Percentiles rank a stretch among this genome's conserved stretches.
Conservation (phyloP, 2,888 invertebrate genomes). For the Eucera pruinosa region DNA sequence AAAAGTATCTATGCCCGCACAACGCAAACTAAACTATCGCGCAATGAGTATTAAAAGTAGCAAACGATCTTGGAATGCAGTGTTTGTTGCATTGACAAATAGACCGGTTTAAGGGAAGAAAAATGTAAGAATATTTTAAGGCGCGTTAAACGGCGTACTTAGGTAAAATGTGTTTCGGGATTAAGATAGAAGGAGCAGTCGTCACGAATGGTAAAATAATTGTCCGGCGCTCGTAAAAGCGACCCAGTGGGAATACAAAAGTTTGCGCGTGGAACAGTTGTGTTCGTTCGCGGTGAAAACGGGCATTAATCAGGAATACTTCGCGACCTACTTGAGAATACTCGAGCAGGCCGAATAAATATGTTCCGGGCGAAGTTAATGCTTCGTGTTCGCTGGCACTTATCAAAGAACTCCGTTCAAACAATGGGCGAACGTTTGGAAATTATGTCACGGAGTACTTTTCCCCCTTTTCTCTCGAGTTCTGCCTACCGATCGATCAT, state of each 20-base stretch:
- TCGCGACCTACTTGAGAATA: slow-evolving; percentile 60
- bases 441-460: slow-evolving; percentile 59
- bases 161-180: slow-evolving; percentile 52
- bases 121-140: slow-evolving; percentile 16
- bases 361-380: slow-evolving; percentile 27
- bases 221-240: slow-evolving; percentile 43
- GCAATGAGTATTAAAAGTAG: neutral
- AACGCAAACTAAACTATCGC: neutral
- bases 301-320: slow-evolving; percentile 65
- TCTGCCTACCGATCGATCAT: slow-evolving; percentile 50
- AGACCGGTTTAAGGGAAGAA: slow-evolving; percentile 6
- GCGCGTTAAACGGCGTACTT: slow-evolving; percentile 23
- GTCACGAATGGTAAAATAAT: slow-evolving; percentile 58
- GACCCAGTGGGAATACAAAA: slow-evolving; percentile 47
- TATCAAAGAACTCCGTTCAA: slow-evolving; percentile 39
- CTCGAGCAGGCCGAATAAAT: slow-evolving; percentile 46
- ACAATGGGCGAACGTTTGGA: slow-evolving; percentile 48
- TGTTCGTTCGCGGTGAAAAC: slow-evolving; percentile 46
- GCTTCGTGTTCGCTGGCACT: slow-evolving; percentile 12
- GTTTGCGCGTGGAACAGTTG: slow-evolving; percentile 53
- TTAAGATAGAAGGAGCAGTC: slow-evolving; percentile 39
- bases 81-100: slow-evolving; percentile 4
- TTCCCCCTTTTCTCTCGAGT: slow-evolving; percentile 10
- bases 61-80: neutral
- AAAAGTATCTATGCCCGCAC: too few relatives aligned